Percentiles rank a stretch among this genome's conserved stretches.
Conservation (phyloP, 2,113 vertebrate species). For the Trichomycterus rosablanca region DNA sequence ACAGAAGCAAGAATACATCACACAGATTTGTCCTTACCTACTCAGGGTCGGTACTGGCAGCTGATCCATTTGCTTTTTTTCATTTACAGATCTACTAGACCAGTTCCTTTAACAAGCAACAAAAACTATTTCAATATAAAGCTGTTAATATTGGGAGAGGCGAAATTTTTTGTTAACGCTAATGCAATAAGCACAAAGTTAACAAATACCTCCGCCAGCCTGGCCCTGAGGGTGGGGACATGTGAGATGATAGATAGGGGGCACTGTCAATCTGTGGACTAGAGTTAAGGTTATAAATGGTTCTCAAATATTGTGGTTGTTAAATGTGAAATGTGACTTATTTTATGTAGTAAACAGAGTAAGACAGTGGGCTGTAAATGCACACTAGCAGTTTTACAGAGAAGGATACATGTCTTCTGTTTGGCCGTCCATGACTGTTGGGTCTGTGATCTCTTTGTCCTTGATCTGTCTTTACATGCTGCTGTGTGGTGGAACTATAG, state of each 20-base stretch:
- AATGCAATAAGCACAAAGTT: background rate
- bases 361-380: background rate
- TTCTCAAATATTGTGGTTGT: no score
- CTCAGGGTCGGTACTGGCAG: slow-evolving; percentile 72
- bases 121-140: background rate
- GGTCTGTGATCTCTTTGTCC: slow-evolving; percentile 73
- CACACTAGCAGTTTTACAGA: background rate
- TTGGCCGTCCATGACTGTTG: slow-evolving; percentile 69
- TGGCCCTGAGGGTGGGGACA: slow-evolving; percentile 71
- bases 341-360: background rate
- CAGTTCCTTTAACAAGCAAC: slow-evolving; percentile 64
- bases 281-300: slow-evolving; percentile 64
- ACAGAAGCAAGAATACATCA: background rate
- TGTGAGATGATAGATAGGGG: slow-evolving; percentile 70
- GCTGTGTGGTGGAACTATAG: slow-evolving; percentile 69
- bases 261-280: slow-evolving; percentile 71
- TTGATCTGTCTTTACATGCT: slow-evolving; percentile 74
- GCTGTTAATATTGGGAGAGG: background rate
- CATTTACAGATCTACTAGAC: slow-evolving; percentile 63
- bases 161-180: background rate
- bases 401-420: slow-evolving; percentile 78
- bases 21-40: slow-evolving; percentile 61
- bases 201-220: slow-evolving; percentile 71
- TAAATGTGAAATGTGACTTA: background rate
- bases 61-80: slow-evolving; percentile 71